phyloP scores from a whole-genome alignment of 2,797 vertebrate species.

The Xerus rutilus region DNA sequence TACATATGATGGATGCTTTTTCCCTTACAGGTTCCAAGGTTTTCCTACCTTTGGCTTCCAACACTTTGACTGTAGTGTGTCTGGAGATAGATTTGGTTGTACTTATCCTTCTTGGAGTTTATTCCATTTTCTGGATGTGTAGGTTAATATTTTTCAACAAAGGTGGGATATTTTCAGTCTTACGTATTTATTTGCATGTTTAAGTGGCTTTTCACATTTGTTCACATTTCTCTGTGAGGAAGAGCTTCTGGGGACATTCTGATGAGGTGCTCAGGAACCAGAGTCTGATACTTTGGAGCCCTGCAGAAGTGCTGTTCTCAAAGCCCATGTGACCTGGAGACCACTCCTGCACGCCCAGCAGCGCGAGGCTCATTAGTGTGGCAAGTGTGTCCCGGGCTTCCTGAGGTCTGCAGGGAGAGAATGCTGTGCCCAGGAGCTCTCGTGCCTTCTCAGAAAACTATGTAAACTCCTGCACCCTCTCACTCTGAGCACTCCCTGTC shows the following conservation, averaged over 20 bases:
- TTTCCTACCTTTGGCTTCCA: not conserved
- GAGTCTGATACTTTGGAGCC: not conserved
- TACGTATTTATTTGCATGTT: not conserved
- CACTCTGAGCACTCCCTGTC: fast-evolving
- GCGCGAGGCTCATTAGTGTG: not conserved
- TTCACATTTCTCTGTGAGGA: not conserved
- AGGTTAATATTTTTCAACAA: not conserved
- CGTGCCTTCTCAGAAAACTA: not conserved
- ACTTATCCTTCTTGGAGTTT: not conserved
- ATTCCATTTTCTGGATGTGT: not conserved
- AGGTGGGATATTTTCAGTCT: not conserved
- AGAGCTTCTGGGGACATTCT: not conserved
- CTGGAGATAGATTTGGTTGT: not conserved
- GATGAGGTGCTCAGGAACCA: not conserved
- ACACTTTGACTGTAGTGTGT: not conserved
- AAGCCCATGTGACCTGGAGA: not conserved
- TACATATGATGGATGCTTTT: not conserved
- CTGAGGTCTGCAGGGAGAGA: not conserved
- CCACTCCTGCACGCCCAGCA: not conserved
- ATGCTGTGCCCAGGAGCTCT: not conserved
- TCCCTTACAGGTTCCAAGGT: not conserved
- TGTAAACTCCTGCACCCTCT: not conserved
- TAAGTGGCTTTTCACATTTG: not conserved
- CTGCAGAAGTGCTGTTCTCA: not conserved
- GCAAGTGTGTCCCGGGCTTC: not conserved